A percentile compares a stretch with the other conserved stretches of the same genome.
These are phyloP conservation scores for Melanotus villosus DNA, from an alignment of 2,888 invertebrate species.

Conservation along the genomic window DNA sequence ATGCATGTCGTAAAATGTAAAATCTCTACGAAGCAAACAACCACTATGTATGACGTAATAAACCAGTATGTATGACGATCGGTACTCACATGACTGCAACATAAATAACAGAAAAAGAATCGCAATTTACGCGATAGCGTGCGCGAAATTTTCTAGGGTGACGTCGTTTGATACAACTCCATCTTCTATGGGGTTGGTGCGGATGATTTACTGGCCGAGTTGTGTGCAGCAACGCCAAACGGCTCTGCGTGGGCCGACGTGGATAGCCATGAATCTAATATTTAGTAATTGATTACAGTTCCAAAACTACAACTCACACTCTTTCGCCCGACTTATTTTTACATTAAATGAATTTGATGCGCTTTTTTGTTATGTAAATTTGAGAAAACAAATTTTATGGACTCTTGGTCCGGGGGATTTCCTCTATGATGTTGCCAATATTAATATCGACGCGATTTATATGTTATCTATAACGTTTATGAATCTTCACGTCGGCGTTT, in stretches of 20 bases:
- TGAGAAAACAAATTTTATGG: background rate
- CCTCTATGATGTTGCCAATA: slow-evolving; percentile 15
- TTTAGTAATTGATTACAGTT: slow-evolving; percentile 31
- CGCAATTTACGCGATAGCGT: background rate
- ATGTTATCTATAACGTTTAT: slow-evolving; percentile 21
- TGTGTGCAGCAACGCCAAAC: slow-evolving; percentile 31
- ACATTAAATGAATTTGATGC: slow-evolving; percentile 25
- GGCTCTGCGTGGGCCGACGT: slow-evolving; percentile 33
- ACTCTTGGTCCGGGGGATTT: background rate
- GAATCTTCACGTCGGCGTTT: slow-evolving; percentile 19
- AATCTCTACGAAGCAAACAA: no score
- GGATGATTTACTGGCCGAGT: slow-evolving; percentile 38
- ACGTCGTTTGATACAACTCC: slow-evolving; percentile 12
- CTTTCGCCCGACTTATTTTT: slow-evolving; percentile 19
- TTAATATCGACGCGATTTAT: slow-evolving; percentile 29
- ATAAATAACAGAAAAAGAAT: no score
- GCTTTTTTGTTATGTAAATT: slow-evolving; percentile 14
- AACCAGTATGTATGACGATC: no score
- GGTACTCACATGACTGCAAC: no score
- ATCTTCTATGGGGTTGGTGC: slow-evolving; percentile 12
- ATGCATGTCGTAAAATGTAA: no score
- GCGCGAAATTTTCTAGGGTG: slow-evolving; percentile 4
- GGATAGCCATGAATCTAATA: slow-evolving; percentile 33
- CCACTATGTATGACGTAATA: no score
- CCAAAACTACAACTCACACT: slow-evolving; percentile 26